These are phyloP conservation scores for Lycia hirtaria DNA, from an alignment of 2,888 invertebrate genomes.

Conservation along the genomic window DNA sequence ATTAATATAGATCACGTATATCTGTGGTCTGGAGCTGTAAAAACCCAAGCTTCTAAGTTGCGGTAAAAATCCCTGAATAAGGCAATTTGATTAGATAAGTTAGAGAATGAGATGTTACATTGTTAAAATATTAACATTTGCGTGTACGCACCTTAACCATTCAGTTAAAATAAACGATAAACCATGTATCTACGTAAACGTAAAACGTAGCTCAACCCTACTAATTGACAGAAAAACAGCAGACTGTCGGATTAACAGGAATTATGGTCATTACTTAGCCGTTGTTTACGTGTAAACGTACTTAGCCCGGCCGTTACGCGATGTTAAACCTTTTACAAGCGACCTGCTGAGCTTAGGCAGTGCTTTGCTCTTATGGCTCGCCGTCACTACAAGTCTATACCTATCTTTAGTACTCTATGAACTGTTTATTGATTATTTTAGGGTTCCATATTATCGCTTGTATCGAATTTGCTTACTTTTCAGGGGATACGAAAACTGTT, in stretches of 20 bases:
- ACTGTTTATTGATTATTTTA: too few species aligned
- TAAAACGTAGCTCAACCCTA: conserved; percentile 54
- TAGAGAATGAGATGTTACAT: too few species aligned
- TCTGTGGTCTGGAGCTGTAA: too few species aligned
- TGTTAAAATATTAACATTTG: too few species aligned
- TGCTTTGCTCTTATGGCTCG: conserved; percentile 1
- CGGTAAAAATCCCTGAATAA: too few species aligned
- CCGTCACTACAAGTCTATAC: not conserved
- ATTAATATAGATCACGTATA: too few species aligned
- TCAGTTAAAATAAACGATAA: conserved; percentile 6
- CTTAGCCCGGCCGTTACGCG: conserved; percentile 43
- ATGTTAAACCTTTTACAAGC: conserved; percentile 39
- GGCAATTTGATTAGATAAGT: too few species aligned
- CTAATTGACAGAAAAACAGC: conserved; percentile 47
- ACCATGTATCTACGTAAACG: not conserved
- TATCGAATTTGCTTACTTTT: too few species aligned
- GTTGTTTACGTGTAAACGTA: conserved; percentile 57
- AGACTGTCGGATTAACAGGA: conserved; percentile 60
- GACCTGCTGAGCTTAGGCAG: conserved; percentile 17
- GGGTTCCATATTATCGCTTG: too few species aligned
- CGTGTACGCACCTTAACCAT: not conserved
- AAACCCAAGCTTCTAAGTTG: too few species aligned
- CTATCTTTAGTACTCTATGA: not conserved
- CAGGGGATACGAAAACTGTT: too few species aligned
- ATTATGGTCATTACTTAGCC: conserved; percentile 59